These are phyloP conservation scores for Rhingia campestris DNA, from an alignment of 2,888 invertebrate genomes.

Conservation along the genomic window DNA sequence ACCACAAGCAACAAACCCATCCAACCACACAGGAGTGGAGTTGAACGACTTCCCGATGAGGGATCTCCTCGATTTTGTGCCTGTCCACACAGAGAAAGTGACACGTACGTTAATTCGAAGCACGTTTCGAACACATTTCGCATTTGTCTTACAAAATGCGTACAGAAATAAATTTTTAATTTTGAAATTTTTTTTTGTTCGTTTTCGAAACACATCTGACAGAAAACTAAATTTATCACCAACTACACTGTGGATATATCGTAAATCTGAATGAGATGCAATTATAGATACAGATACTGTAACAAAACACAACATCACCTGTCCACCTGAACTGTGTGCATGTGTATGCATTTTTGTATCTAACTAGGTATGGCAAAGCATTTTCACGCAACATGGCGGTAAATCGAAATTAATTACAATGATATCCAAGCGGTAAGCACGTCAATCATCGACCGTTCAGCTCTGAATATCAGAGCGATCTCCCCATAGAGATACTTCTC, in stretches of 20 bases:
- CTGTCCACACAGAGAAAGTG: slow-evolving; percentile 48
- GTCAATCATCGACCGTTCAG: slow-evolving; percentile 60
- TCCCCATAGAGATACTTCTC: slow-evolving; percentile 16
- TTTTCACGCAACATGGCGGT: slow-evolving; percentile 43
- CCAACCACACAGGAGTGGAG: slow-evolving; percentile 10
- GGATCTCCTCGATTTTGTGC: slow-evolving; percentile 11
- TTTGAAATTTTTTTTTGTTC: not conserved
- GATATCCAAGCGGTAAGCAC: slow-evolving; percentile 57
- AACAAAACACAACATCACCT: slow-evolving; percentile 43
- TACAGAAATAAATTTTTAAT: slow-evolving; percentile 26
- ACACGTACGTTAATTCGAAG: slow-evolving; percentile 35
- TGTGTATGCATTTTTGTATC: not conserved
- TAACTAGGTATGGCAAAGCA: slow-evolving; percentile 11
- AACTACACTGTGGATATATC: slow-evolving; percentile 31
- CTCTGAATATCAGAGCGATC: slow-evolving; percentile 19
- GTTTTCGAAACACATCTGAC: not conserved
- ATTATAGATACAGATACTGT: slow-evolving; percentile 12
- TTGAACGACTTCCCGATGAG: slow-evolving; percentile 58
- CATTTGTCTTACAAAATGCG: slow-evolving; percentile 19
- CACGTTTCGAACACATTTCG: slow-evolving; percentile 38
- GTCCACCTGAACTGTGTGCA: slow-evolving; percentile 4
- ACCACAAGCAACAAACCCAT: slow-evolving; percentile 12
- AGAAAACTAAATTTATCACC: slow-evolving; percentile 54
- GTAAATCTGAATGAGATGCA: slow-evolving; percentile 53
- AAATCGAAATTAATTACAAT: slow-evolving; percentile 65